Base-by-base conservation (phyloP, 2,888 invertebrate species). In the Cheilosia vernalis region DNA sequence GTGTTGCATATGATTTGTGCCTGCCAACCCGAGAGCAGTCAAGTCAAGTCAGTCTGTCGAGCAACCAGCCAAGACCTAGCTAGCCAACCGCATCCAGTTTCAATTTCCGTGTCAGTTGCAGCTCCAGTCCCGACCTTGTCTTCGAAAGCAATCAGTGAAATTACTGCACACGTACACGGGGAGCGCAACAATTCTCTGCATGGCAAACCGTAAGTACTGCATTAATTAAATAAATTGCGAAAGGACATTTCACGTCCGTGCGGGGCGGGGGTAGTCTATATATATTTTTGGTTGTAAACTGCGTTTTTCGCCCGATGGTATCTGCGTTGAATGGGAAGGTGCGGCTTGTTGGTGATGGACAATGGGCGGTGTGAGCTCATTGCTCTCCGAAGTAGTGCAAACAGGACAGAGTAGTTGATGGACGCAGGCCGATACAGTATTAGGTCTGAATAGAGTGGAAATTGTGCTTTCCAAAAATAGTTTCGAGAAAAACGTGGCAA, bases 201-300 rank as follows among this genome's bases (percentile, higher is more conserved):
- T 80, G 74, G 76, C 80, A 76, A 63, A 84, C 63, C 69, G 83
- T 83, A 63, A 83, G 83, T 83, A 79, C 70, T 69, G 73, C 83
- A 79, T 83, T 79, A 83, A 79, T 79, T 83, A 83, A 73, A 67
- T 24, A 67, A 56, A 78, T 66, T 77, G 44, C 58, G 6, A 24
- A 21, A 27, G 51, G 27, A 21, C 24, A n/a, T 15, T 37, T 24
- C 5, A 17, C n/a, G 5, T 53, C 13, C 17, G 21, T 37, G 17
- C n/a, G 10, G 30, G 17, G 15, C 4, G 19, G 7, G 10, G 1
- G 21, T 10, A 10, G 33, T 13, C 10, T 13, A 13, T 13, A 13
- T 15, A 4, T 17, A 27, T 40, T 55, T 19, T 55, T 19, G 19
- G 55, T 15, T 19, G n/a, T 27, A 24, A 21, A 55, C 42, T 42